These are phyloP conservation scores for Chalcosyrphus nemorum DNA, from an alignment of 2,888 invertebrate genomes.

Conservation along the genomic window DNA sequence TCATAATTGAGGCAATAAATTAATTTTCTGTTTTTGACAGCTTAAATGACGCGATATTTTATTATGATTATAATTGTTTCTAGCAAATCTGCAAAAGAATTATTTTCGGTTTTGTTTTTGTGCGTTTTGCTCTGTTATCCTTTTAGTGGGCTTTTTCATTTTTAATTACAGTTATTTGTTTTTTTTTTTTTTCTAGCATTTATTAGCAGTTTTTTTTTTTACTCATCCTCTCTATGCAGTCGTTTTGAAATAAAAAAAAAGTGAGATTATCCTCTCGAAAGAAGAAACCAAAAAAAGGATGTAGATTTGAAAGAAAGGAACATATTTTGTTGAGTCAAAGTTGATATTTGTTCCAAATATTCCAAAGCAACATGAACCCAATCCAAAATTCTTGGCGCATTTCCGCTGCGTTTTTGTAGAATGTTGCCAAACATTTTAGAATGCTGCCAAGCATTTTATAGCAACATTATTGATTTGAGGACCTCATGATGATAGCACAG, in stretches of 20 bases:
- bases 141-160: neutral
- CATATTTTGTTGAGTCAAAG: too few species aligned
- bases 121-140: neutral
- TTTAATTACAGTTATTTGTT: neutral
- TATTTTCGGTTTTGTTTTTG: neutral
- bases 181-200: neutral
- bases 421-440: too few species aligned
- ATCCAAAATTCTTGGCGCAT: too few species aligned
- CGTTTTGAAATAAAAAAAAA: neutral
- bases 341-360: too few species aligned
- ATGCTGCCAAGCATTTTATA: too few species aligned
- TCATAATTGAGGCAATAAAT: slow-evolving; percentile 66
- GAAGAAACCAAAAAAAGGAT: too few species aligned
- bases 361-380: too few species aligned
- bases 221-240: neutral
- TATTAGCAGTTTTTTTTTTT: neutral
- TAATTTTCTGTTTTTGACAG: slow-evolving; percentile 65
- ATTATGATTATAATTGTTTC: slow-evolving; percentile 58
- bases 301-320: too few species aligned
- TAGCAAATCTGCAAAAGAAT: slow-evolving; percentile 28
- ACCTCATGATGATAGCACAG: too few species aligned
- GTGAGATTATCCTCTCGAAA: too few species aligned
- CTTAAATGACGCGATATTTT: slow-evolving; percentile 62
- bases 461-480: too few species aligned
- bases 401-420: too few species aligned